Conservation (phyloP, 2,797 vertebrate species). For the Cossypha niveicapilla region DNA sequence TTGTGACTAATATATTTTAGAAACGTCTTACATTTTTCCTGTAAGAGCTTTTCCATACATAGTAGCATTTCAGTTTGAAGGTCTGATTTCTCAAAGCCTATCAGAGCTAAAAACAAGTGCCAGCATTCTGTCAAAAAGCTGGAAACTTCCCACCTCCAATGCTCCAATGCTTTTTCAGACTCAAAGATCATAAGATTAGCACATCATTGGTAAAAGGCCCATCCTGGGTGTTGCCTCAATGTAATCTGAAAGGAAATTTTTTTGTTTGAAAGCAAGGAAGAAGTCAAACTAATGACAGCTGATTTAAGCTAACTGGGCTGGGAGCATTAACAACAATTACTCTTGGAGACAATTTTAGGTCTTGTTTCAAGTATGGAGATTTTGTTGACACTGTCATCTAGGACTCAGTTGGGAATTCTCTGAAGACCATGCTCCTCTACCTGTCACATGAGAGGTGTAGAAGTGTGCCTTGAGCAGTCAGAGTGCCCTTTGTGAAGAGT, state of each 20-base stretch:
- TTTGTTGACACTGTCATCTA: background rate
- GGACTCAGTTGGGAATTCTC: background rate
- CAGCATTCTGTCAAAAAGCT: slow-evolving; percentile 4
- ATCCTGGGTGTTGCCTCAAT: background rate
- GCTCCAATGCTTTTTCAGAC: slow-evolving; percentile 25
- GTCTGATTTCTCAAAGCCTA: slow-evolving; percentile 17
- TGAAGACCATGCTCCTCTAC: background rate
- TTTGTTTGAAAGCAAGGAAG: background rate
- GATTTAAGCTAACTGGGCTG: background rate
- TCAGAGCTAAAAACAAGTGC: slow-evolving; percentile 16
- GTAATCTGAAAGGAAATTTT: background rate
- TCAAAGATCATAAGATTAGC: background rate
- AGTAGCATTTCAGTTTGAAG: slow-evolving; percentile 8
- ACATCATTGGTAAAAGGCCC: background rate
- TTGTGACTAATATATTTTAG: slow-evolving; percentile 56
- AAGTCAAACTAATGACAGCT: background rate
- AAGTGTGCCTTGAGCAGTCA: background rate
- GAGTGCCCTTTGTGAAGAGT: background rate
- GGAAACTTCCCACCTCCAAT: background rate
- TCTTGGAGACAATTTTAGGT: background rate
- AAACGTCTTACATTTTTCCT: slow-evolving; percentile 38
- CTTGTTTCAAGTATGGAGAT: background rate
- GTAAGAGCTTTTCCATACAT: slow-evolving; percentile 55
- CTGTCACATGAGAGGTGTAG: background rate
- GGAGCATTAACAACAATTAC: background rate